A percentile compares a stretch with the other conserved stretches of the same genome.
phyloP scores from a whole-genome alignment of 2,888 invertebrate genomes.

The Hydrotaea cyrtoneurina region DNA sequence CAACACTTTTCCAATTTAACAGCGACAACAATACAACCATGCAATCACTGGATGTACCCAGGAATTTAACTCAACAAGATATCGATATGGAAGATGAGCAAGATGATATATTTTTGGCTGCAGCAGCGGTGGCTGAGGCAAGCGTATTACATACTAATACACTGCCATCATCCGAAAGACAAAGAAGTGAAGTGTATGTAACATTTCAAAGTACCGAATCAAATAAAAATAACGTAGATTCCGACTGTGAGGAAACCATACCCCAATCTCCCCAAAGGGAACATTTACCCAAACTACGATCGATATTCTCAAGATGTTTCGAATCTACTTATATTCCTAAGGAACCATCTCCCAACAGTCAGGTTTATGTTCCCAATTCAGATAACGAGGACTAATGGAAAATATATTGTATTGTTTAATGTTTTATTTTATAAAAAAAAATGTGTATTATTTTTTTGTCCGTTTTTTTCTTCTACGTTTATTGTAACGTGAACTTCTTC shows the following conservation, averaged over 20 bases:
- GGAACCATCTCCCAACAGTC: slow-evolving; percentile 82
- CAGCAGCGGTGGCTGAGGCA: slow-evolving; percentile 61
- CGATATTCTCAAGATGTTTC: slow-evolving; percentile 88
- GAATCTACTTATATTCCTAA: slow-evolving; percentile 86
- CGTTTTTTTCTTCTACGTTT: not conserved
- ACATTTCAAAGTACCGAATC: slow-evolving; percentile 70
- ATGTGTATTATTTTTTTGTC: slow-evolving; percentile 20
- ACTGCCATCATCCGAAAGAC: slow-evolving; percentile 15
- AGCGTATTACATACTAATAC: slow-evolving; percentile 43
- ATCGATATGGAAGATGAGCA: slow-evolving; percentile 68
- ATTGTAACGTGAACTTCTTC: not conserved
- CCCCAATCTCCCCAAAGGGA: slow-evolving; percentile 79
- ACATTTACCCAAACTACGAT: slow-evolving; percentile 79
- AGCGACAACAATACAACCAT: slow-evolving; percentile 44
- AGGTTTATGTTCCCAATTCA: slow-evolving; percentile 87
- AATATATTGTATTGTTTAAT: slow-evolving; percentile 21
- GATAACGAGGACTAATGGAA: slow-evolving; percentile 81
- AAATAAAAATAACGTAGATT: slow-evolving; percentile 52
- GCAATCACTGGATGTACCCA: slow-evolving; percentile 70
- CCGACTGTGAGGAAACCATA: slow-evolving; percentile 69
- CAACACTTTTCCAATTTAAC: slow-evolving; percentile 71
- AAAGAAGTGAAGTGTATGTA: slow-evolving; percentile 67
- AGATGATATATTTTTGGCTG: slow-evolving; percentile 44
- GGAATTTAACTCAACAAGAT: slow-evolving; percentile 69
- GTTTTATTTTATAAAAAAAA: slow-evolving; percentile 46